A percentile compares a stretch with the other conserved stretches of the same genome.
Conservation (phyloP, 1,140 invertebrate species). For the Sipha flava region DNA sequence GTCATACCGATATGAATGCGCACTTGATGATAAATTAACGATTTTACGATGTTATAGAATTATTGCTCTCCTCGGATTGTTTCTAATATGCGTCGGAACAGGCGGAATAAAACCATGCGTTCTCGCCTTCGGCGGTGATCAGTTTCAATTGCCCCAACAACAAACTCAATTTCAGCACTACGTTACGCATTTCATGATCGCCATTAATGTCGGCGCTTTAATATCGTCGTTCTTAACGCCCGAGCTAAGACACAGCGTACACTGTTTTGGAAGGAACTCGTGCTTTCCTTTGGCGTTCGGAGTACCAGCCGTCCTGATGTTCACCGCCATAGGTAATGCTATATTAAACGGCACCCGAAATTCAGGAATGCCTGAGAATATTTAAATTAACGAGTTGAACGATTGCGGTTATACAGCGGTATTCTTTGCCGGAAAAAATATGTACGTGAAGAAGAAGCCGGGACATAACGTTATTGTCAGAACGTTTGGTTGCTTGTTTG, state of each 20-base stretch:
- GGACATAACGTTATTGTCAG: conserved; percentile 72
- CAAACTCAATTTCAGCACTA: conserved; percentile 67
- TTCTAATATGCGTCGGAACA: conserved; percentile 78
- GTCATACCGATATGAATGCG: too few relatives aligned
- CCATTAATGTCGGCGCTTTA: conserved; percentile 85
- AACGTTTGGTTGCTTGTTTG: conserved; percentile 66
- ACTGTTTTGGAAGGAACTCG: conserved; percentile 68
- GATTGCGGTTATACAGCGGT: background rate
- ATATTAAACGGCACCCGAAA: too few relatives aligned
- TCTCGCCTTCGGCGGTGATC: conserved; percentile 93
- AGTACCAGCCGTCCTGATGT: conserved; percentile 78
- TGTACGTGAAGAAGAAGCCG: conserved; percentile 70
- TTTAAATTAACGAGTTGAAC: too few relatives aligned
- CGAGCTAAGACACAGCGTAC: conserved; percentile 67
- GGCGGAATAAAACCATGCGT: conserved; percentile 98
- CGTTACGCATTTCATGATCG: conserved; percentile 90
- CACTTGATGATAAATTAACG: too few relatives aligned
- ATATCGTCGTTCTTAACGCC: conserved; percentile 86
- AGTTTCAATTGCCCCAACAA: conserved; percentile 75
- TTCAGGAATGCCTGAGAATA: too few relatives aligned
- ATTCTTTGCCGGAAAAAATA: conserved; percentile 51
- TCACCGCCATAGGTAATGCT: conserved; percentile 59
- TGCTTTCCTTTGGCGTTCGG: conserved; percentile 91
- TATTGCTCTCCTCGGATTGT: conserved; percentile 67
- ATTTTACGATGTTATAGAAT: conserved; percentile 69